phyloP scores from a whole-genome alignment of 2,113 vertebrate species.

The Mungos mungo region DNA sequence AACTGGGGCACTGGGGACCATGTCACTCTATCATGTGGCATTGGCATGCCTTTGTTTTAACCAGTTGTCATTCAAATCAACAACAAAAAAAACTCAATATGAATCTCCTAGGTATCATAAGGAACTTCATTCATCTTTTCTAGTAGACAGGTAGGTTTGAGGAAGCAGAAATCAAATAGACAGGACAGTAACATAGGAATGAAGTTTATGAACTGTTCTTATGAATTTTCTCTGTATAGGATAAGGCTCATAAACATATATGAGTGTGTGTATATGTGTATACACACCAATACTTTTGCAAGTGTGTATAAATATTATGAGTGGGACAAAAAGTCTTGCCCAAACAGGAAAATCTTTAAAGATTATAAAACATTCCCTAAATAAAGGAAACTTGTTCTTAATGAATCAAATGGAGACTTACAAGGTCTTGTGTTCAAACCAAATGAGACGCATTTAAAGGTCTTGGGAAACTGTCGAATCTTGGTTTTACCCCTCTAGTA shows the following conservation, averaged over 20 bases:
- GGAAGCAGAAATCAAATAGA: background rate
- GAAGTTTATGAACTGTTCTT: background rate
- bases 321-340: background rate
- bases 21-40: background rate
- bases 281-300: background rate
- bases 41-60: background rate
- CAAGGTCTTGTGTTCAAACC: background rate
- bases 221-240: background rate
- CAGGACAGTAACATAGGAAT: background rate
- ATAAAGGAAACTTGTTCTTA: background rate
- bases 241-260: background rate
- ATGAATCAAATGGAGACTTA: background rate
- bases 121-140: background rate
- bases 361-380: constrained; percentile 1
- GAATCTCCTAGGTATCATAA: background rate
- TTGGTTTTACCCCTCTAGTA: background rate
- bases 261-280: fast-evolving
- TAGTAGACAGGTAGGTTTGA: background rate
- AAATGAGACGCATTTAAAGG: background rate
- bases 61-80: background rate
- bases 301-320: background rate
- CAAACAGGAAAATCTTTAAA: background rate
- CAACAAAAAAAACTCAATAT: background rate
- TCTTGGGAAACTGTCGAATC: background rate
- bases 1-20: background rate